Base-by-base conservation (phyloP, 2,797 vertebrate genomes). In the Liparis tanakae region DNA sequence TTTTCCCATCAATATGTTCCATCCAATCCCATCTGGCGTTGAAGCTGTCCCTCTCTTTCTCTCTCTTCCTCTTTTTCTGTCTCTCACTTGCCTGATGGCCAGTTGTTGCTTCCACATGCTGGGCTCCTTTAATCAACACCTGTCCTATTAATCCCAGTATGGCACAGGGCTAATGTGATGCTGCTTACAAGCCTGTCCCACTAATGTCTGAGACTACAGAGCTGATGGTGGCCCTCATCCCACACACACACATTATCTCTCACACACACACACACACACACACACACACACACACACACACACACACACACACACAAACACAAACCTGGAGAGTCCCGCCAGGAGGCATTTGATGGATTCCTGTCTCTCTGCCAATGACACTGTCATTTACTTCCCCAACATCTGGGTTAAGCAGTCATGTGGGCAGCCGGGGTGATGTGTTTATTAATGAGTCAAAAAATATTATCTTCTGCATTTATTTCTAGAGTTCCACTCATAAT, bases 71-170 rank as follows among this genome's bases (percentile, higher is more conserved):
- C 68, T 54, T 22, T 84, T 80, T 78, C 70, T 59, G 67, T 86
- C 81, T 81, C 68, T 67, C 76, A 79, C 84, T 80, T 18, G 8
- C 76, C 70, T 74, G 84, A 91, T 88, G 85, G 85, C 90, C 93
- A 93, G 93, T 93, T 90, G 92, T 91, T 93, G 80, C 88, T 81
- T 91, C 68, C 81, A 79, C 93, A 92, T 72, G 81, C 92, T 88
- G 91, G 55, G 91, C 85, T 91, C 89, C 92, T 93, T 95, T 94
- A 94, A 95, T 95, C 93, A 95, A 94, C 94, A 95, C 94, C 94
- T 95, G 94, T 94, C 94, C 93, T 85, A 92, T 95, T 93, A 94
- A 93, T 94, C 92, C 90, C 84, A 76, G 82, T 85, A 84, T 90
- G 89, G 90, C 92, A 90, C 81, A 66, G 85, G 91, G 93, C 92